Conservation (phyloP, 1,140 invertebrate species). For the Oncopodura yosiiana region DNA sequence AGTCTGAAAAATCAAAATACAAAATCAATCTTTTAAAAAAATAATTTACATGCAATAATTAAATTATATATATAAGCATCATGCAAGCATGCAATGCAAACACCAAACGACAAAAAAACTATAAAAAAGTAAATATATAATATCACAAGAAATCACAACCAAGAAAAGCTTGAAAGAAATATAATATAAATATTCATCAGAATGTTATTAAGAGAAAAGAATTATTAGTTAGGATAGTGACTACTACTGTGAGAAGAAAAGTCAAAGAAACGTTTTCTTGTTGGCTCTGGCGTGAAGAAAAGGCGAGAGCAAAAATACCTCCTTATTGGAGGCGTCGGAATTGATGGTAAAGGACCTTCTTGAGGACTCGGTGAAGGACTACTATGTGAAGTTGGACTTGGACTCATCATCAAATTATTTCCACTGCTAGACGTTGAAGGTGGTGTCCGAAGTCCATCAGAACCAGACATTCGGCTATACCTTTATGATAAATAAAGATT, state of each 20-base stretch:
- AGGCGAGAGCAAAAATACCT: slow-evolving; percentile 34
- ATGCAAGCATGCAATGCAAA: too few relatives aligned
- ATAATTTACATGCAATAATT: background rate
- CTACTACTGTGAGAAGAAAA: slow-evolving; percentile 25
- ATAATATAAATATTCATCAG: too few relatives aligned
- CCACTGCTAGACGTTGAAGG: slow-evolving; percentile 24
- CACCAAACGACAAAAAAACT: too few relatives aligned
- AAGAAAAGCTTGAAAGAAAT: background rate
- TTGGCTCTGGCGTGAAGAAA: slow-evolving; percentile 35
- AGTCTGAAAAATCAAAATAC: too few relatives aligned
- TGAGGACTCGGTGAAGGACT: slow-evolving; percentile 25
- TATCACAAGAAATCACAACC: too few relatives aligned
- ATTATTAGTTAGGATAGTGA: slow-evolving; percentile 14
- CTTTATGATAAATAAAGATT: background rate
- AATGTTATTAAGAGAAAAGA: too few relatives aligned
- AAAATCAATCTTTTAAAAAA: background rate
- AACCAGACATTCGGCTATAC: slow-evolving; percentile 21
- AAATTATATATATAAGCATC: background rate
- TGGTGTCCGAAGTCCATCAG: slow-evolving; percentile 26
- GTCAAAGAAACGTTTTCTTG: slow-evolving; percentile 34
- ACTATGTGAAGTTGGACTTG: slow-evolving; percentile 25
- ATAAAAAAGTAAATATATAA: too few relatives aligned
- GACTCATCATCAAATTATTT: slow-evolving; percentile 14
- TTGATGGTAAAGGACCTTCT: slow-evolving; percentile 14
- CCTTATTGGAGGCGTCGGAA: slow-evolving; percentile 26